phyloP scores from a whole-genome alignment of 2,113 vertebrate genomes.

The Lota lota region DNA sequence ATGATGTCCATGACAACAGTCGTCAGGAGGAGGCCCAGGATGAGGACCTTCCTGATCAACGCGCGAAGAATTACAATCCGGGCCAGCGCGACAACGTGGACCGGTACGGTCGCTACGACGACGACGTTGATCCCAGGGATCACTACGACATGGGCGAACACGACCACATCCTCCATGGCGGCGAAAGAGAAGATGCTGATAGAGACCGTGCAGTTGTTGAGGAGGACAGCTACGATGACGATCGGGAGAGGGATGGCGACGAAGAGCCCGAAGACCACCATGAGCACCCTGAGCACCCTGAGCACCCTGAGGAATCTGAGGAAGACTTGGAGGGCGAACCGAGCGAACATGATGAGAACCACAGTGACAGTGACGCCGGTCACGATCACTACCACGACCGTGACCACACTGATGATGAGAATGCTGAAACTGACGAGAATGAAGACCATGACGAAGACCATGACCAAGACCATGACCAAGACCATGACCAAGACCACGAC shows the following conservation, averaged over 20 bases:
- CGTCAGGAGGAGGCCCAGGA: background rate
- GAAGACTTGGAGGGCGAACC: background rate
- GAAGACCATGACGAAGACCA: constrained; percentile 27
- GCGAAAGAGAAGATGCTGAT: constrained; percentile 25
- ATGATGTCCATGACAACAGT: constrained; percentile 1
- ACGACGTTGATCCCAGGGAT: constrained; percentile 32
- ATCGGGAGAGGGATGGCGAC: constrained; percentile 36
- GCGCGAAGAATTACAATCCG: constrained; percentile 19
- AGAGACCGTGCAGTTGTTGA: background rate
- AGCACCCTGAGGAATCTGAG: background rate
- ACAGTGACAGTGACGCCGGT: constrained; percentile 12
- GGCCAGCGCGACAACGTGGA: constrained; percentile 26
- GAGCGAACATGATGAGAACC: background rate
- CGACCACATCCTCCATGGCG: constrained; percentile 29
- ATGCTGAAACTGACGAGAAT: background rate
- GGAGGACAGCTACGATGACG: constrained; percentile 32
- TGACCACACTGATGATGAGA: too few species aligned
- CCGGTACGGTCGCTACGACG: constrained; percentile 14
- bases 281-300: background rate
- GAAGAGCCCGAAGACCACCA: constrained; percentile 4
- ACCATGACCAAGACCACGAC: constrained; percentile 27
- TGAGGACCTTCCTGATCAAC: background rate
- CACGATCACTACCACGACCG: constrained; percentile 12
- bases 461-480: background rate
- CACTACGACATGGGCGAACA: constrained; percentile 66